Base-by-base conservation (phyloP, 2,797 vertebrate genomes). In the Cyclura pinguis region DNA sequence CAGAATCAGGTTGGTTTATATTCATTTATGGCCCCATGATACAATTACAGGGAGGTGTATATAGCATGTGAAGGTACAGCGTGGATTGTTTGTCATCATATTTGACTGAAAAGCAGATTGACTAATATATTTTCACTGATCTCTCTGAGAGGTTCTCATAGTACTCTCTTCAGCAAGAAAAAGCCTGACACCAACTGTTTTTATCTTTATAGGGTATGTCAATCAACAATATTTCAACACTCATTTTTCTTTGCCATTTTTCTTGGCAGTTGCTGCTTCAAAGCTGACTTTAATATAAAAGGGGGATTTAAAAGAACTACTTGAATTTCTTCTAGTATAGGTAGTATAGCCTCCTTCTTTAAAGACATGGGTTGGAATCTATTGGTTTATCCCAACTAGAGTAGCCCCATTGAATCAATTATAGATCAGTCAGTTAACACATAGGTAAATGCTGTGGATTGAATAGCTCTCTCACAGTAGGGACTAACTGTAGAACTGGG, bases 301-400 rank as follows among this genome's bases (percentile, higher is more conserved):
- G 42, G 92, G 94, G 94, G 84, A 93, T 69, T 91, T 86, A 95
- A 95, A 95, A 88, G 88, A 89, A 92, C 87, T 42, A 81, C 90
- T 80, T 88, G 24, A 47, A 22, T n/a, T 67, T 55, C 32, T 77
- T 84, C 3, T n/a, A 67, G 27, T 29, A 55, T 2, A 2, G n/a
- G 16, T 10, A 32, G 6, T 12, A 14, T 50, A 35, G 29, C 14
- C 38, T 64, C 27, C 76, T 62, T 59, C 2, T 59, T 59, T n/a
- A 14, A 52, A 80, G 55, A 62, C 20, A 62, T 6, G 22, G 59
- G 0, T 5, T 62, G 20, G 59, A 22, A 62, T 62, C 6, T 62
- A 1, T 62, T 62, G 59, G 59, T 62, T 62, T 22, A 20, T 62
- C 59, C 59, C 59, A 22, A 22, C 20, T 62, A 62, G 59, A 62